phyloP scores from a whole-genome alignment of 1,140 invertebrate species.

The Pemphigus obesinymphae region DNA sequence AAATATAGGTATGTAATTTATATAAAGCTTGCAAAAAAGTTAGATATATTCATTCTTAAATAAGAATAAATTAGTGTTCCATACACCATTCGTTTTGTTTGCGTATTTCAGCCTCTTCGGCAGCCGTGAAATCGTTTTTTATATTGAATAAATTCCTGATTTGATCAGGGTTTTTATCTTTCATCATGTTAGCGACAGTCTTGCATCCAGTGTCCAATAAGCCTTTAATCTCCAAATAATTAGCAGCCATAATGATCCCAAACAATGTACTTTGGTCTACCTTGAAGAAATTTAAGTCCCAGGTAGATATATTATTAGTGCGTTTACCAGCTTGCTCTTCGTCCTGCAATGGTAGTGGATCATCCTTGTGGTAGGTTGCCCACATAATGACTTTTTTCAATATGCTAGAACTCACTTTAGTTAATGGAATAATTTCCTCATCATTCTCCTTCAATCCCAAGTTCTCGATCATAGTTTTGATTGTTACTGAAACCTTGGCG shows the following conservation, averaged over 20 bases:
- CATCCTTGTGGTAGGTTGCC: conserved; percentile 93
- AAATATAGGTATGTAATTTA: background rate
- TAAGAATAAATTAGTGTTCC: conserved; percentile 68
- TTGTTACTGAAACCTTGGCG: conserved; percentile 95
- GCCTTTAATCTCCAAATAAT: conserved; percentile 98
- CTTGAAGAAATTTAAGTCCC: conserved; percentile 97
- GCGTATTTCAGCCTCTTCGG: conserved; percentile 90
- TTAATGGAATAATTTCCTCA: conserved; percentile 93
- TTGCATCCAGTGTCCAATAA: conserved; percentile 97
- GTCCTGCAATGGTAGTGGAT: conserved; percentile 90
- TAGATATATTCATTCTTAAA: background rate
- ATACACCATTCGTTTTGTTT: conserved; percentile 99
- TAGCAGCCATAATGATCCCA: conserved; percentile 84
- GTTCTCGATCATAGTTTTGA: conserved; percentile 99
- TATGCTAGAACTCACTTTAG: conserved; percentile 97
- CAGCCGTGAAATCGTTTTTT: conserved; percentile 96
- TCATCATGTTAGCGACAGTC: conserved; percentile 99
- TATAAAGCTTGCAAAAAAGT: background rate
- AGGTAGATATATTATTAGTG: conserved; percentile 96
- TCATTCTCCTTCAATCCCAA: conserved; percentile 90
- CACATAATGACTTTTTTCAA: conserved; percentile 94
- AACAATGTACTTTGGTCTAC: conserved; percentile 77
- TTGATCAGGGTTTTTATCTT: conserved; percentile 95
- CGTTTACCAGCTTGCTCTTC: conserved; percentile 97
- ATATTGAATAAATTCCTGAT: conserved; percentile 99